These are phyloP conservation scores for Spilarctia lutea DNA, from an alignment of 2,888 invertebrate genomes.

Conservation along the genomic window DNA sequence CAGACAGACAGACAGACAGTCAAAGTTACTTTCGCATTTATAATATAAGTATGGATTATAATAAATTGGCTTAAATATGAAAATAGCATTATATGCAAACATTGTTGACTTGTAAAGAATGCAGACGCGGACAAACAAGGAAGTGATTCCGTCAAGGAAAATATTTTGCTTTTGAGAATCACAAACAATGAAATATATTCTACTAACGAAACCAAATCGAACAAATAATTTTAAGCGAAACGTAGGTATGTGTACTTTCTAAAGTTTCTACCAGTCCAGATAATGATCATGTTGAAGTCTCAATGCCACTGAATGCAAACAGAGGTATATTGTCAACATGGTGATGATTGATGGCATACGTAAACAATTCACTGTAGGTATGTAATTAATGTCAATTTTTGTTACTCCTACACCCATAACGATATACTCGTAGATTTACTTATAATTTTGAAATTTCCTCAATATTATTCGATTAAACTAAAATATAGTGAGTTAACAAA, in stretches of 20 bases:
- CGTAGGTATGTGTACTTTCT: background rate
- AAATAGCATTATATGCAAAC: too few species aligned
- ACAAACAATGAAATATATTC: background rate
- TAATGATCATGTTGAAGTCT: constrained; percentile 10
- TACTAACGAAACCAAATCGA: background rate
- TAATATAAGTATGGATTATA: too few species aligned
- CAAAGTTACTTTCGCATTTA: too few species aligned
- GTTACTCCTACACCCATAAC: background rate
- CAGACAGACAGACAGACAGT: too few species aligned
- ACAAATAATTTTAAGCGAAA: background rate
- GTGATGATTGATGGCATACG: constrained; percentile 31
- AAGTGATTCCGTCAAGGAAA: background rate
- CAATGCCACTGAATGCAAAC: constrained; percentile 21
- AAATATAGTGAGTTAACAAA: background rate
- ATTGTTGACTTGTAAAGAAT: too few species aligned
- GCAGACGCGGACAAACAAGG: too few species aligned
- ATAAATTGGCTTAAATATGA: too few species aligned
- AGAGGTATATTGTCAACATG: constrained; percentile 14
- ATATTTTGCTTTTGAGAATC: background rate
- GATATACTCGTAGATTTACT: background rate
- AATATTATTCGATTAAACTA: background rate
- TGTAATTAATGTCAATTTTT: background rate
- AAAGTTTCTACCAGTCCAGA: background rate
- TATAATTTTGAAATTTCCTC: background rate
- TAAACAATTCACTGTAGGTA: constrained; percentile 33